These are phyloP conservation scores for Distichodus sexfasciatus DNA, from an alignment of 2,797 vertebrate species.

Conservation along the genomic window DNA sequence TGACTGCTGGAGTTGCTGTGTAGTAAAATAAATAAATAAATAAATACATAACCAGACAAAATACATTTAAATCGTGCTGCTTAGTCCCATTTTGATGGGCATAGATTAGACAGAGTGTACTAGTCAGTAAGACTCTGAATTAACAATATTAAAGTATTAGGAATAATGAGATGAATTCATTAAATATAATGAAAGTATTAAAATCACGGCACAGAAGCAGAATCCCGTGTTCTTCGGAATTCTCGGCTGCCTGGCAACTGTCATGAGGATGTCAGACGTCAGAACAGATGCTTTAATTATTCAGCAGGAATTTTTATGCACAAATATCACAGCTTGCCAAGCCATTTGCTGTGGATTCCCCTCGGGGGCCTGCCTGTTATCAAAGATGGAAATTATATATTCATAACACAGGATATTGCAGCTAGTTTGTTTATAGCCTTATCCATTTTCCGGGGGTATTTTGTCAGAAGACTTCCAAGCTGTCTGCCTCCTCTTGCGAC, in stretches of 20 bases:
- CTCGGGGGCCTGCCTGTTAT: conserved; percentile 84
- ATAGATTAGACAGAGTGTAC: too few relatives aligned
- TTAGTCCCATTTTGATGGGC: too few relatives aligned
- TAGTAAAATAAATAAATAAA: too few relatives aligned
- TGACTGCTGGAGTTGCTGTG: too few relatives aligned
- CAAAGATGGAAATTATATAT: conserved; percentile 93
- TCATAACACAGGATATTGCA: conserved; percentile 93
- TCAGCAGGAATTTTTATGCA: conserved; percentile 74
- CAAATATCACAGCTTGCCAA: conserved; percentile 82
- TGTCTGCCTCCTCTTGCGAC: conserved; percentile 79
- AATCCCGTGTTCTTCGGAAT: background rate
- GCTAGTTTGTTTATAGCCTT: conserved; percentile 93
- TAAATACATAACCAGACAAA: too few relatives aligned
- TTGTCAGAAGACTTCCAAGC: conserved; percentile 85
- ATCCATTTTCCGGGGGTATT: conserved; percentile 84
- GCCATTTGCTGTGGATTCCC: conserved; percentile 80
- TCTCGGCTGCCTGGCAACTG: conserved; percentile 53
- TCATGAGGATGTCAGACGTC: conserved; percentile 51
- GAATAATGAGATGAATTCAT: too few relatives aligned
- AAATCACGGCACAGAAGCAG: background rate
- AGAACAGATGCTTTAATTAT: conserved; percentile 71
- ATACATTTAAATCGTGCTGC: too few relatives aligned
- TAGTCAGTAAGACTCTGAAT: too few relatives aligned
- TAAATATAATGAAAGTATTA: too few relatives aligned
- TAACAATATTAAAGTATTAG: too few relatives aligned